Percentiles rank a stretch among this genome's conserved stretches.
Evolutionary conservation across 2,113 vertebrate genomes (phyloP).

Genomic region (Capricornis sumatraensis): DNA sequence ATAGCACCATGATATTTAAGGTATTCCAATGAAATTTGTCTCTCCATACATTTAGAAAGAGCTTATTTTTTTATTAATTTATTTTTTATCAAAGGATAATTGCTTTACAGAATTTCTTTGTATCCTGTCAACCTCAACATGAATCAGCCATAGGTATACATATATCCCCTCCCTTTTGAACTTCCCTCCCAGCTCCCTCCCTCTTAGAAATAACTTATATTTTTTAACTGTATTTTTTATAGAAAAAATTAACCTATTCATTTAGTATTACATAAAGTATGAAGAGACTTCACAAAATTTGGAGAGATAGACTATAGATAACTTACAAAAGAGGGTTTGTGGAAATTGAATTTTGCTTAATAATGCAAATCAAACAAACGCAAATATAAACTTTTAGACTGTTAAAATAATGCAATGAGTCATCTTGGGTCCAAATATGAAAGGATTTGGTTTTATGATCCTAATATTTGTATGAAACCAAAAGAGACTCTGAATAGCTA

Average conservation of each 20-base stretch:
- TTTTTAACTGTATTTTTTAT: not conserved
- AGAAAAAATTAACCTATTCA: not conserved
- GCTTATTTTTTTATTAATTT: not conserved
- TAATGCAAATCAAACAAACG: not conserved
- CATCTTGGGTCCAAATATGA: not conserved
- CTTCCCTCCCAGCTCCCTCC: not conserved
- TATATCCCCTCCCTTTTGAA: not conserved
- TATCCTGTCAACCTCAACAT: not conserved
- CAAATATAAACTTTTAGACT: not conserved
- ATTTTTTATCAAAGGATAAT: not conserved
- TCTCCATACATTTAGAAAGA: not conserved
- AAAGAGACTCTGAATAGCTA: not conserved
- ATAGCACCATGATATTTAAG: not conserved
- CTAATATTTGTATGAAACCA: not conserved
- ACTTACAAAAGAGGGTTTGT: not conserved
- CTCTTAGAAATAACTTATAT: not conserved
- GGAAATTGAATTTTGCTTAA: not conserved
- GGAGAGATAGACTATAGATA: not conserved
- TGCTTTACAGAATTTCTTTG: not conserved
- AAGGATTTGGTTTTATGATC: not conserved
- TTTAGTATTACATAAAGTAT: not conserved
- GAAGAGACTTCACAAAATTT: not conserved
- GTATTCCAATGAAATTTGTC: not conserved
- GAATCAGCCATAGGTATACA: not conserved
- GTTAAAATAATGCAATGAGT: not conserved